These are phyloP conservation scores for Druon quercuslanigerum DNA, from an alignment of 1,140 invertebrate species.

Conservation along the genomic window DNA sequence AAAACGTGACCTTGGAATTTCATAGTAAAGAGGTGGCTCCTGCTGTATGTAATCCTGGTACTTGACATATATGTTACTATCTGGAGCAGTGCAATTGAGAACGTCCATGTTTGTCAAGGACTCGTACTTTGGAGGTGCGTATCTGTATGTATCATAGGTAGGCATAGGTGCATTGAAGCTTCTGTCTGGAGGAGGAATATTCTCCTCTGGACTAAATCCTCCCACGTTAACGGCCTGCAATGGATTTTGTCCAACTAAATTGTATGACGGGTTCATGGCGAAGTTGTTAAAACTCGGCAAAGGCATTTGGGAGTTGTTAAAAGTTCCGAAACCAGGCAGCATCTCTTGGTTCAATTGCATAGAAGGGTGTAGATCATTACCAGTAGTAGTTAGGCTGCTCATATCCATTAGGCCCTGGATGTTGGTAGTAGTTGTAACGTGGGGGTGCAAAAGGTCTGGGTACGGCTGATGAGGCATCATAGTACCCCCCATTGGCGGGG, in stretches of 20 bases:
- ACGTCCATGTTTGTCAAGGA: slow-evolving; percentile 69
- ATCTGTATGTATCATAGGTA: slow-evolving; percentile 70
- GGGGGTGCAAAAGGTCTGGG: slow-evolving; percentile 89
- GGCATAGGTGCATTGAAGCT: slow-evolving; percentile 57
- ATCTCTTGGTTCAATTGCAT: slow-evolving; percentile 72
- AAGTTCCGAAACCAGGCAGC: slow-evolving; percentile 71
- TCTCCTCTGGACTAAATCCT: slow-evolving; percentile 81
- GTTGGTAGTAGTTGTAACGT: slow-evolving; percentile 83
- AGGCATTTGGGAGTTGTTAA: slow-evolving; percentile 68
- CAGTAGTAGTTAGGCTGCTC: slow-evolving; percentile 85
- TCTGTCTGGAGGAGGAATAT: slow-evolving; percentile 73
- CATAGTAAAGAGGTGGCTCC: not conserved
- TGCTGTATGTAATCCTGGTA: slow-evolving; percentile 8
- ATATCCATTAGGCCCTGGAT: slow-evolving; percentile 74
- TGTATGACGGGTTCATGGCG: slow-evolving; percentile 72
- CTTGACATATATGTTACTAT: slow-evolving; percentile 39
- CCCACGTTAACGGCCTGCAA: slow-evolving; percentile 79
- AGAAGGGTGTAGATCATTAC: slow-evolving; percentile 75
- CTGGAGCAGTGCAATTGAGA: slow-evolving; percentile 45
- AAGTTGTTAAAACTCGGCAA: slow-evolving; percentile 81
- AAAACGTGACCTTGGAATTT: not conserved
- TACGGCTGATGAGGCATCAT: slow-evolving; percentile 80
- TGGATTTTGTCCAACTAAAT: slow-evolving; percentile 72
- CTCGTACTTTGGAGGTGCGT: slow-evolving; percentile 69
- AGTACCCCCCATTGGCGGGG: slow-evolving; percentile 78